These are phyloP conservation scores for Paramormyrops hopkinsi DNA, from an alignment of 2,797 vertebrate species.

Conservation along the genomic window DNA sequence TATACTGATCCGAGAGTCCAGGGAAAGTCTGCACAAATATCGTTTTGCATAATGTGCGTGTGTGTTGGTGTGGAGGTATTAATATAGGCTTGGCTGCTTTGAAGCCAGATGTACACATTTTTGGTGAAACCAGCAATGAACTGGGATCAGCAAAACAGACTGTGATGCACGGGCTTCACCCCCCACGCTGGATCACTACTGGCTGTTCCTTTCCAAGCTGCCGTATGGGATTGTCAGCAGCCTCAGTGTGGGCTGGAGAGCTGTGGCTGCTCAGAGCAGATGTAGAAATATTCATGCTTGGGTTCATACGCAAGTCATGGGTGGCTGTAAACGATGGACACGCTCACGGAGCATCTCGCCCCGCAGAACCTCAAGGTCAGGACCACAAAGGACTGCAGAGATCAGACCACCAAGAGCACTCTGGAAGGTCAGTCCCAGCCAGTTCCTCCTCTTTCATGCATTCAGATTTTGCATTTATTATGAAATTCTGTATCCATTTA, in stretches of 20 bases:
- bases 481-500: background rate
- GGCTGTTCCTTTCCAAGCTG: background rate
- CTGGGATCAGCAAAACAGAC: background rate
- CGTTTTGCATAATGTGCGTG: background rate
- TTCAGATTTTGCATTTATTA: background rate
- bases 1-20: background rate
- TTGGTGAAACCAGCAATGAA: background rate
- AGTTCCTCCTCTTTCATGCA: slow-evolving; percentile 1
- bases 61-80: background rate
- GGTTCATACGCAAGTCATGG: background rate
- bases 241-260: background rate
- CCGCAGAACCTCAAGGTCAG: slow-evolving; percentile 87
- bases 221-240: background rate
- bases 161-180: background rate
- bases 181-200: background rate
- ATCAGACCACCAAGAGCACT: slow-evolving; percentile 83
- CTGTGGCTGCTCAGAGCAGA: background rate
- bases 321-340: background rate
- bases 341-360: slow-evolving; percentile 22
- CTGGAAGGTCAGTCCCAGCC: slow-evolving; percentile 77
- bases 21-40: background rate
- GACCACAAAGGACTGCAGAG: slow-evolving; percentile 86
- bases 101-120: background rate
- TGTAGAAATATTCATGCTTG: background rate
- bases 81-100: background rate